Evolutionary conservation across 2,797 vertebrate genomes (phyloP).

Genomic region (Hydrocynus forskahlii): DNA sequence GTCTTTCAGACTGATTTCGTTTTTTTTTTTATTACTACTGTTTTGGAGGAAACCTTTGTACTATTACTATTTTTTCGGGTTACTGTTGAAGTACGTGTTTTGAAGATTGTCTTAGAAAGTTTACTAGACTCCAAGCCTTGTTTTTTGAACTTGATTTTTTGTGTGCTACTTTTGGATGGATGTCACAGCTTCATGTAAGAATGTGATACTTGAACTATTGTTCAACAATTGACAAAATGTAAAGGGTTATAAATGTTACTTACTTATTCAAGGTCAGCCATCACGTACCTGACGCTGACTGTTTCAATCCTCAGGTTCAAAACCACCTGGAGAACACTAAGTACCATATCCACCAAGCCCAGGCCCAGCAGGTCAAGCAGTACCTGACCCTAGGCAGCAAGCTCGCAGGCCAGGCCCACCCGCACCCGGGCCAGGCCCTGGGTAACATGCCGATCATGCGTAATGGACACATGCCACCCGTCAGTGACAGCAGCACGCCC

Average conservation of each 20-base stretch:
- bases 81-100: too few species aligned
- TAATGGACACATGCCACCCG: conserved; percentile 79
- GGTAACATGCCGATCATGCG: conserved; percentile 79
- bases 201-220: background rate
- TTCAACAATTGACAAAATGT: background rate
- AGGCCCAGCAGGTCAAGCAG: conserved; percentile 90
- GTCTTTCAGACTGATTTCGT: background rate
- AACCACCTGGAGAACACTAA: conserved; percentile 91
- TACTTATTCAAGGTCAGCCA: background rate
- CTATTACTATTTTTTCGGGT: background rate
- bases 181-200: background rate
- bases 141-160: too few species aligned
- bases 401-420: conserved; percentile 77
- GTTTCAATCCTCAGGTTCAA: conserved; percentile 81
- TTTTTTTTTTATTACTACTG: background rate
- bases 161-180: background rate
- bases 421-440: conserved; percentile 74
- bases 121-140: too few species aligned
- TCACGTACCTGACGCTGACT: background rate
- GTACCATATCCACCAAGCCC: conserved; percentile 87
- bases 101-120: background rate
- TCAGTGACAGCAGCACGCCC: conserved; percentile 75
- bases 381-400: conserved; percentile 90
- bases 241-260: background rate
- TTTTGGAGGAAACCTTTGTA: background rate